Base-by-base conservation (phyloP, 2,113 vertebrate species). In the Cacatua alba region DNA sequence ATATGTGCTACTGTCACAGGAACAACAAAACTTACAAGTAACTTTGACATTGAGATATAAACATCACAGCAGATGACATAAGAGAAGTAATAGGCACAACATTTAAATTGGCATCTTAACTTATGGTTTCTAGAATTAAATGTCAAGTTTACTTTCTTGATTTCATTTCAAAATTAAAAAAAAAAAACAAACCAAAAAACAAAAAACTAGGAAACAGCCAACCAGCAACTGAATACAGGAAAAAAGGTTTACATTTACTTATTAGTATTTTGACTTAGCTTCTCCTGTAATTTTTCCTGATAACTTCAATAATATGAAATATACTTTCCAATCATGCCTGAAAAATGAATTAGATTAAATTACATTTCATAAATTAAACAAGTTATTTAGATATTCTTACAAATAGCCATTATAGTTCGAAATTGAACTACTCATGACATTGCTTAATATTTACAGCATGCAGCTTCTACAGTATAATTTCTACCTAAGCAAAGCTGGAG, bases 281-380 rank as follows among this genome's bases (percentile, higher is more conserved):
- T 95, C 84, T 95, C 77, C 52, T 92, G 44, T 82, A 95, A 84
- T 91, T 88, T 89, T 79, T 84, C 90, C 85, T 89, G 39, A 89
- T 93, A 83, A 83, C 43, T 88, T 95, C 74, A 90, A 53, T 95
- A 97, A 96, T 52, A 97, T 60, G 33, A 97, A 95, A 63, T 63
- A 89, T 92, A 95, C 80, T 94, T 62, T 91, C 91, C 65, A 83
- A 9, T n/a, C 49, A 82, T 67, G 88, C 53, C 69, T 86, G 39
- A 69, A 97, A 97, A 97, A 96, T 60, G 9, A 95, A 97, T 95
- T 76, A 95, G 37, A 78, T 88, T 92, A 60, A 96, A 95, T 75
- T 88, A 82, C 37, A 94, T 96, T 91, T 95, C 68, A 94, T 55
- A 93, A 72, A 96, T 74, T 93, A 93, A 95, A 53, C 17, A 93